Evolutionary conservation across 1,140 invertebrate genomes (phyloP).

Genomic region (Bombyx mandarina): DNA sequence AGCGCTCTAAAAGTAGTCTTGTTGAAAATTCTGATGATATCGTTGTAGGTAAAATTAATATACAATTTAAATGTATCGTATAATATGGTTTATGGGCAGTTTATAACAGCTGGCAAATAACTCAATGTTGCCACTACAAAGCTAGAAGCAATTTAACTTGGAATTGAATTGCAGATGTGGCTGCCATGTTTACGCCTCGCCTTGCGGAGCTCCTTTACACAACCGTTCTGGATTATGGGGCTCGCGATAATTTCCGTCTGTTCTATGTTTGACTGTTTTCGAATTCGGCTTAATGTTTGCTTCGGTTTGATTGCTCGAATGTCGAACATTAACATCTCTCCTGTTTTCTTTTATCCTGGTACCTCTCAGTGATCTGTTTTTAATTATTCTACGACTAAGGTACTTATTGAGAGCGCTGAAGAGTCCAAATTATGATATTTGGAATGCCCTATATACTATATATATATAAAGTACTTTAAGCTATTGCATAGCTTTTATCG

Average conservation of each 20-base stretch:
- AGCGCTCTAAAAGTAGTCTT: too few relatives aligned
- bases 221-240: neutral
- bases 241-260: neutral
- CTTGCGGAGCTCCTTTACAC: neutral
- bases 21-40: too few relatives aligned
- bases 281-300: neutral
- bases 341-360: too few relatives aligned
- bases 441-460: too few relatives aligned
- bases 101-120: constrained; percentile 35
- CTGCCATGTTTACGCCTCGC: constrained; percentile 17
- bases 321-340: too few relatives aligned
- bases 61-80: constrained; percentile 27
- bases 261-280: neutral
- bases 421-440: too few relatives aligned
- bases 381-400: too few relatives aligned
- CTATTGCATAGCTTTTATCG: too few relatives aligned
- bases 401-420: too few relatives aligned
- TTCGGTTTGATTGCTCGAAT: neutral
- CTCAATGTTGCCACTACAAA: constrained; percentile 31
- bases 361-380: too few relatives aligned
- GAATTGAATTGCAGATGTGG: constrained; percentile 34
- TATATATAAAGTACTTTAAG: too few relatives aligned
- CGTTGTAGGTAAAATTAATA: constrained; percentile 15
- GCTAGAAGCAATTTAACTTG: constrained; percentile 37
- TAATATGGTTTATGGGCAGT: constrained; percentile 29